Evolutionary conservation across 2,888 invertebrate genomes (phyloP).

Genomic region (Poecilus cupreus): DNA sequence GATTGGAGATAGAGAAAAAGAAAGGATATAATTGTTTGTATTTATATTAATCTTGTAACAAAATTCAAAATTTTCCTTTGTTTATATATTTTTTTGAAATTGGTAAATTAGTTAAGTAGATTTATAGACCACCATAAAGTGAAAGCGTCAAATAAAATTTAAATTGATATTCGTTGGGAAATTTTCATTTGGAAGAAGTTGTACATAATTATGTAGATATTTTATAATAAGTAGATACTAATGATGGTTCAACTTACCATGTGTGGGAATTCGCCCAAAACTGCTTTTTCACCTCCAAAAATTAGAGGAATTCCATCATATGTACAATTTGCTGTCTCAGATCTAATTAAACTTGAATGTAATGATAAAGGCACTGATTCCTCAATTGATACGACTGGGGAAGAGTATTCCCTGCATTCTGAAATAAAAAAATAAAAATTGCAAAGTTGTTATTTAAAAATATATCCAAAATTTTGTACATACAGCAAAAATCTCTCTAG

Average conservation of each 20-base stretch:
- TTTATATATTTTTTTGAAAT: too few relatives aligned
- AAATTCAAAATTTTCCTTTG: too few relatives aligned
- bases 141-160: too few relatives aligned
- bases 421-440: slow-evolving; percentile 59
- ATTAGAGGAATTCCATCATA: slow-evolving; percentile 75
- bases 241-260: slow-evolving; percentile 73
- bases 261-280: slow-evolving; percentile 77
- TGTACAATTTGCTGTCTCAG: slow-evolving; percentile 74
- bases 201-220: not conserved
- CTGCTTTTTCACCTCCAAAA: slow-evolving; percentile 76
- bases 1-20: not conserved
- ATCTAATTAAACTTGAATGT: not conserved
- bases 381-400: slow-evolving; percentile 68
- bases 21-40: too few relatives aligned
- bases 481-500: too few relatives aligned
- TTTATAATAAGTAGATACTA: too few relatives aligned
- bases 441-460: too few relatives aligned
- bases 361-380: slow-evolving; percentile 70
- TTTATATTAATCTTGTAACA: too few relatives aligned
- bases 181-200: not conserved
- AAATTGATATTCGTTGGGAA: too few relatives aligned
- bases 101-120: too few relatives aligned
- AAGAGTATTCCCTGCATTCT: slow-evolving; percentile 78
- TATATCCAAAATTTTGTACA: too few relatives aligned
- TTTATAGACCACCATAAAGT: too few relatives aligned